Evolutionary conservation across 2,113 vertebrate species (phyloP).

Genomic region (Pogonocichla stellata): DNA sequence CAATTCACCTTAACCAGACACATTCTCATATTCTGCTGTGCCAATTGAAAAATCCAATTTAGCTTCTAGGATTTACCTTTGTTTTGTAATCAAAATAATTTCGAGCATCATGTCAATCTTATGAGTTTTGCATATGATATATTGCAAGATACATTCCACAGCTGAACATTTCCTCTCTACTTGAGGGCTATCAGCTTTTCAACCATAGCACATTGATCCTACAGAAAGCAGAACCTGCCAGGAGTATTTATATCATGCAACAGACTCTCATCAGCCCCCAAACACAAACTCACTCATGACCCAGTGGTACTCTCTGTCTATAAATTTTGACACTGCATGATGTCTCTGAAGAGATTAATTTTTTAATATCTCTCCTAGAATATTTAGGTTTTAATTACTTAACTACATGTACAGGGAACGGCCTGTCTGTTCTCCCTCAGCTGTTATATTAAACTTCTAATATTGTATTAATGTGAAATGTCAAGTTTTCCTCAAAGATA

Average conservation of each 20-base stretch:
- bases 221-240: background rate
- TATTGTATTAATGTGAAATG: background rate
- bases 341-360: background rate
- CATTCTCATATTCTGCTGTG: background rate
- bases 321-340: background rate
- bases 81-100: background rate
- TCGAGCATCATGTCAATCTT: background rate
- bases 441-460: background rate
- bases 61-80: background rate
- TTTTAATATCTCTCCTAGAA: background rate
- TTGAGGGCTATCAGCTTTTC: background rate
- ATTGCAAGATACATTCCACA: background rate
- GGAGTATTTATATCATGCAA: fast-evolving
- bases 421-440: background rate
- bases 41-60: background rate
- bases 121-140: background rate
- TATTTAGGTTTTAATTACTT: background rate
- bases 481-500: background rate
- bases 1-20: background rate
- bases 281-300: background rate
- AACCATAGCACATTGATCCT: fast-evolving
- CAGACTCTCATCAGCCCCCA: background rate
- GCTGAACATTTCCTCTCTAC: background rate
- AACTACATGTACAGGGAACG: background rate
- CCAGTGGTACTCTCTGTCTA: background rate